A percentile compares a stretch with the other conserved stretches of the same genome.
These are phyloP conservation scores for Anolis carolinensis DNA, from an alignment of 2,113 vertebrate species.

Conservation along the genomic window DNA sequence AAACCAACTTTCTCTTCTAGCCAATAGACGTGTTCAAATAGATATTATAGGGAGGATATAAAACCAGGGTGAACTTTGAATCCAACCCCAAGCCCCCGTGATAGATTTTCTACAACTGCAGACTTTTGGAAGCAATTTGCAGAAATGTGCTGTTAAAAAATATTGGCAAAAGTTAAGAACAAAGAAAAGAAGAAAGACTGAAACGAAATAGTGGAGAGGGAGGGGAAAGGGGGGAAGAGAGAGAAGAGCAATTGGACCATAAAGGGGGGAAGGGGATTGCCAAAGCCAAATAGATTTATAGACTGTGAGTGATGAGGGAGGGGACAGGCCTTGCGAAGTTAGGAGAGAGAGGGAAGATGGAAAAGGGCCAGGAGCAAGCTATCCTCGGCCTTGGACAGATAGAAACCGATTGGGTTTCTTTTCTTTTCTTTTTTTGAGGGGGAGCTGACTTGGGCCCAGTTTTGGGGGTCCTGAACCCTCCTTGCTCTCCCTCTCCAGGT, in stretches of 20 bases:
- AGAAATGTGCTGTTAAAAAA: conserved; percentile 38
- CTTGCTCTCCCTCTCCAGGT: not conserved
- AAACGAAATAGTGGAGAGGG: conserved; percentile 25
- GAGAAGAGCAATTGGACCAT: conserved; percentile 24
- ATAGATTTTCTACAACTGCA: conserved; percentile 27
- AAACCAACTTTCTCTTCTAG: conserved; percentile 24
- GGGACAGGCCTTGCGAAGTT: not conserved
- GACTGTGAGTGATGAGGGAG: conserved; percentile 28
- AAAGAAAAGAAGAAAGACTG: conserved; percentile 39
- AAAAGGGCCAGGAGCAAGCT: too few relatives aligned
- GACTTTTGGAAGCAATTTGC: conserved; percentile 45
- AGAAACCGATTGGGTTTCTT: too few relatives aligned
- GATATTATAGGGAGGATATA: conserved; percentile 39
- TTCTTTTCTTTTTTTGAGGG: too few relatives aligned
- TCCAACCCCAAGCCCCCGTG: conserved; percentile 17
- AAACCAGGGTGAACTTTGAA: conserved; percentile 38
- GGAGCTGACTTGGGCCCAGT: too few relatives aligned
- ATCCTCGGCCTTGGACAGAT: too few relatives aligned
- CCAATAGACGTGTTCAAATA: conserved; percentile 29
- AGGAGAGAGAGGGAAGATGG: too few relatives aligned
- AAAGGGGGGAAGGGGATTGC: conserved; percentile 6
- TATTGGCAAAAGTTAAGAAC: conserved; percentile 43
- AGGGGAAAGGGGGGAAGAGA: not conserved
- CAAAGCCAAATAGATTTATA: conserved; percentile 32
- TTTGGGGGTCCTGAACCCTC: too few relatives aligned